Evolutionary conservation across 1,140 invertebrate genomes (phyloP).

Genomic region (Vanessa atalanta): DNA sequence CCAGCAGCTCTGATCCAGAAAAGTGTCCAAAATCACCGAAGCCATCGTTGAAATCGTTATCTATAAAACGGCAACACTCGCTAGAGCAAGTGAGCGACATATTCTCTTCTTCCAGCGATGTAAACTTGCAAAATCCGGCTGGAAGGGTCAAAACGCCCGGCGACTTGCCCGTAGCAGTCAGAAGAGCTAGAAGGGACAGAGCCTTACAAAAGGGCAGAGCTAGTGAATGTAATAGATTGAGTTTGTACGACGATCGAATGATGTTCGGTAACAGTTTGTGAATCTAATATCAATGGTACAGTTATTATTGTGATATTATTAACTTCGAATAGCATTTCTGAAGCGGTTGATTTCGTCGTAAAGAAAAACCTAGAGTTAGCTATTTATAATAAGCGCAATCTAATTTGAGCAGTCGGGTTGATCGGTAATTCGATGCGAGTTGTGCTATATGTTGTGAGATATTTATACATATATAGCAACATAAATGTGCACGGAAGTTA

Average conservation of each 20-base stretch:
- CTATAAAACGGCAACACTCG: conserved; percentile 82
- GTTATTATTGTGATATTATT: conserved; percentile 39
- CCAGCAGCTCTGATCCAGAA: conserved; percentile 29
- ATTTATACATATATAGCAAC: no score
- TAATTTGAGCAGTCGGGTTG: no score
- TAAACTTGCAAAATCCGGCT: conserved; percentile 86
- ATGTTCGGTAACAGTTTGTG: conserved; percentile 84
- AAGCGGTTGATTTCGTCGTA: conserved; percentile 11
- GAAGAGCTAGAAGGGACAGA: conserved; percentile 83
- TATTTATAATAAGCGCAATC: no score
- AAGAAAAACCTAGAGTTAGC: background rate
- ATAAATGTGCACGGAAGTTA: no score
- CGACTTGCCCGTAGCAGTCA: conserved; percentile 87
- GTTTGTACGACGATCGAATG: conserved; percentile 92
- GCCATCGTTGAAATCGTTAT: conserved; percentile 59
- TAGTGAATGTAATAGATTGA: conserved; percentile 84
- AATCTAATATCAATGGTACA: conserved; percentile 26
- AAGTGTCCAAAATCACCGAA: conserved; percentile 54
- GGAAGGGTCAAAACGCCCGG: conserved; percentile 91
- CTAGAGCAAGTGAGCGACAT: conserved; percentile 87
- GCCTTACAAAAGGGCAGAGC: conserved; percentile 69
- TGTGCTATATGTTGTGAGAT: no score
- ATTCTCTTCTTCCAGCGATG: conserved; percentile 80
- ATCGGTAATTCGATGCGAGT: no score
- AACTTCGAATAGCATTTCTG: conserved; percentile 25